Conservation (phyloP, 2,113 vertebrate genomes). For the Diglossa brunneiventris region DNA sequence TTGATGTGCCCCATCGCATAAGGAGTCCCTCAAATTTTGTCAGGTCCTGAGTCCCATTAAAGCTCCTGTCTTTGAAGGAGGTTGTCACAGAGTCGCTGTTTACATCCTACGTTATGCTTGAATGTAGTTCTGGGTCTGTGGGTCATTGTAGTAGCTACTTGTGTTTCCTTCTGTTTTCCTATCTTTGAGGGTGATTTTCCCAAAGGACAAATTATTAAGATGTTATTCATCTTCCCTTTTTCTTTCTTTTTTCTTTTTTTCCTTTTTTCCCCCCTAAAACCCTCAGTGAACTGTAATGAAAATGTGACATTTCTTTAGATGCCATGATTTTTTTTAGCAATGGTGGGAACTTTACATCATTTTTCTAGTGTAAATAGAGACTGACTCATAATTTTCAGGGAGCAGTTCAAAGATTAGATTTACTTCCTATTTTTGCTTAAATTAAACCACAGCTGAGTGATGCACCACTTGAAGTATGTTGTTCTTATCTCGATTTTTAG, state of each 20-base stretch:
- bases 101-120: not conserved
- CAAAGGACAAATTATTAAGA: not conserved
- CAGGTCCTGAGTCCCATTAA: not conserved
- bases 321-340: not conserved
- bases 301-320: not conserved
- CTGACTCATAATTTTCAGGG: conserved; percentile 14
- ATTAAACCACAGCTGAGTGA: not conserved
- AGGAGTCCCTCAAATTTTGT: not conserved
- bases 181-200: not conserved
- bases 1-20: not conserved
- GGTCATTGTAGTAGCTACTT: not conserved
- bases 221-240: not conserved
- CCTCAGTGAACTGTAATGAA: not conserved
- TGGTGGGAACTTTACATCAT: not conserved
- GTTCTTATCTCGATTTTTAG: not conserved
- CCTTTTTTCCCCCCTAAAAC: accelerated
- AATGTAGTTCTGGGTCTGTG: not conserved
- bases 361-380: not conserved
- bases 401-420: not conserved
- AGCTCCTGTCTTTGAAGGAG: not conserved
- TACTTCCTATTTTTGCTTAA: not conserved
- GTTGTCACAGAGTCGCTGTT: not conserved
- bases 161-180: not conserved
- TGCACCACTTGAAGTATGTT: not conserved
- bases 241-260: not conserved